These are phyloP conservation scores for Aphaenogaster floridana DNA, from an alignment of 1,140 invertebrate genomes.

Conservation along the genomic window DNA sequence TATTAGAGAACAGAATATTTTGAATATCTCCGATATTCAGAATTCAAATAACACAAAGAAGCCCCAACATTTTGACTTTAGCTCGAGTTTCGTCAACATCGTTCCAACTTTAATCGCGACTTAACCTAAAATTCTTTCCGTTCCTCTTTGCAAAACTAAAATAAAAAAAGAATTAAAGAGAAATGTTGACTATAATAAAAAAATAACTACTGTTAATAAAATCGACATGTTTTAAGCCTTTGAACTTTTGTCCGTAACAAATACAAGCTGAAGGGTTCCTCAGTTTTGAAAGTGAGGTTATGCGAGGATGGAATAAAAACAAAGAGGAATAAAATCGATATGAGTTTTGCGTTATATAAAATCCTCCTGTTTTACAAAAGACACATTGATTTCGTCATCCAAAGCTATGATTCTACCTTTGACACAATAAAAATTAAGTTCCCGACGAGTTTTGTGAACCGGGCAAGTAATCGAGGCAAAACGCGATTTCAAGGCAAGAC, in stretches of 20 bases:
- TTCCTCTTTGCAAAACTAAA: not conserved
- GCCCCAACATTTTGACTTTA: not conserved
- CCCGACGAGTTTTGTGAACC: not conserved
- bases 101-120: not conserved
- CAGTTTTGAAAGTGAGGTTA: constrained; percentile 44
- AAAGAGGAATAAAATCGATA: not conserved
- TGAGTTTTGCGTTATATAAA: not conserved
- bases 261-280: not conserved
- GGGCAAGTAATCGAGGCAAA: not conserved
- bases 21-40: not conserved
- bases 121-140: not conserved
- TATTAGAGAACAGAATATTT: not conserved
- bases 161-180: not conserved
- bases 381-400: not conserved
- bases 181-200: not conserved
- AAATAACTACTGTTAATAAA: not conserved
- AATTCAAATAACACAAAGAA: not conserved
- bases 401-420: not conserved
- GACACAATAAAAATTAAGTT: not conserved
- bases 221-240: not conserved
- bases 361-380: not conserved
- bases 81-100: too few species aligned
- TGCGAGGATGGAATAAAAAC: not conserved
- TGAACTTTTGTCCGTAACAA: not conserved
- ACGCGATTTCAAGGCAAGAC: not conserved